Base-by-base conservation (phyloP, 2,113 vertebrate species). In the Leiothrix lutea region DNA sequence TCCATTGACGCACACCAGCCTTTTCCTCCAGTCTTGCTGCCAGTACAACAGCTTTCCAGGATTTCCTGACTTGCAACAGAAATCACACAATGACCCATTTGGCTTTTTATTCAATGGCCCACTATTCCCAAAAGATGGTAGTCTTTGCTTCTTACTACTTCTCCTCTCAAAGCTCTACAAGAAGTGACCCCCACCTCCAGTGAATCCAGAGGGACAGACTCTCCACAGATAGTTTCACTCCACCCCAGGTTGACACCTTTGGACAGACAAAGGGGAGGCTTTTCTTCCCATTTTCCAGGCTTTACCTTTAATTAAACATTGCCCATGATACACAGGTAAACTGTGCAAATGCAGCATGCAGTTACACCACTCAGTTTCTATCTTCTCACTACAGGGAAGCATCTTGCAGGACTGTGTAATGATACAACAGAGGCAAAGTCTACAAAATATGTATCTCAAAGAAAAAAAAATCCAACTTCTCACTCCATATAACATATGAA, bases 251-350 rank as follows among this genome's bases (percentile, higher is more conserved):
- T 0, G 1, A 35, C 15, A 64, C 2, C 15, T 61, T 66, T 38
- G 8, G 28, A 53, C 10, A 75, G 78, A 48, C 1, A 7, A 40
- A 64, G 25, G 25, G 7, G 17, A 0, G 0, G 1, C 2, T 69
- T 74, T 86, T 73, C 38, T 26, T 70, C 14, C 14, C 5, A 12
- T 40, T 74, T 54, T 51, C 48, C 42, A 61, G n/a, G 21, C 62
- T 66, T 47, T 47, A 24, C 1, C 8, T 66, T 71, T 53, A 61
- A 53, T 29, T 53, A 57, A 80, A 33, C 4, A 23, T 51, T 42
- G 12, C 26, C 62, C 8, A 19, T 20, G 16, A n/a, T 17, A 29
- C 4, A 9, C 5, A 36, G 36, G 23, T 28, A 56, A 70, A 50
- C 10, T 54, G 2, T 70, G 4, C 14, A 65, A 50, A 83, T 26